These are phyloP conservation scores for Gymnoscopelus braueri DNA, from an alignment of 2,797 vertebrate species.

Conservation along the genomic window DNA sequence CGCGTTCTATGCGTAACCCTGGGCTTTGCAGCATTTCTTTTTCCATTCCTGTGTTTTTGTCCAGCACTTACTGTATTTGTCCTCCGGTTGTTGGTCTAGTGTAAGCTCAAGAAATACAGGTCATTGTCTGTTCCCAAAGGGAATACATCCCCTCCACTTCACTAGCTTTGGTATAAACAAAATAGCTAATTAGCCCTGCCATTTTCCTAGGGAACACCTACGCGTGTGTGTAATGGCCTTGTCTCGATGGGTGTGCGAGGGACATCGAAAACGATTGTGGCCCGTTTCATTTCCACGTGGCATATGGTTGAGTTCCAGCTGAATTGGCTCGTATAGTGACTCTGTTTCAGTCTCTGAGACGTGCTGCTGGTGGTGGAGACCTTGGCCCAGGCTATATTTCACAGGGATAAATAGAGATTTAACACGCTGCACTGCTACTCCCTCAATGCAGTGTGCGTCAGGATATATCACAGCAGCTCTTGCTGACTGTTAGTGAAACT, in stretches of 20 bases:
- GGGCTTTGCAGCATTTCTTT: conserved; percentile 10
- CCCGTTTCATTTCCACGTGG: conserved; percentile 64
- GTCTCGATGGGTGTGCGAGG: conserved; percentile 51
- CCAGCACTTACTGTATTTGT: conserved; percentile 33
- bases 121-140: conserved; percentile 37
- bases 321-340: conserved; percentile 60
- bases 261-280: conserved; percentile 66
- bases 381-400: conserved; percentile 57
- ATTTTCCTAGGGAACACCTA: conserved; percentile 65
- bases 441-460: conserved; percentile 42
- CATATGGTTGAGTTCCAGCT: conserved; percentile 67
- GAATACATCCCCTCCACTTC: conserved; percentile 54
- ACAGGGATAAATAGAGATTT: conserved; percentile 68
- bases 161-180: conserved; percentile 52
- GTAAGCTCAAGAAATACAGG: conserved; percentile 56
- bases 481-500: conserved; percentile 47
- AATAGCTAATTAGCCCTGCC: conserved; percentile 67
- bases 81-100: conserved; percentile 34
- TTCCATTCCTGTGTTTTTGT: conserved; percentile 28
- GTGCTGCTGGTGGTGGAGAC: conserved; percentile 36
- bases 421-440: conserved; percentile 62
- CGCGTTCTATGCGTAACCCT: conserved; percentile 8
- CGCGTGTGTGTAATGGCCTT: conserved; percentile 62
- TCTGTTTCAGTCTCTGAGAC: conserved; percentile 54
- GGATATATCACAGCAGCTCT: conserved; percentile 32